Percentiles rank a stretch among this genome's conserved stretches.
Evolutionary conservation across 2,797 vertebrate genomes (phyloP).

Genomic region (Smutsia gigantea): DNA sequence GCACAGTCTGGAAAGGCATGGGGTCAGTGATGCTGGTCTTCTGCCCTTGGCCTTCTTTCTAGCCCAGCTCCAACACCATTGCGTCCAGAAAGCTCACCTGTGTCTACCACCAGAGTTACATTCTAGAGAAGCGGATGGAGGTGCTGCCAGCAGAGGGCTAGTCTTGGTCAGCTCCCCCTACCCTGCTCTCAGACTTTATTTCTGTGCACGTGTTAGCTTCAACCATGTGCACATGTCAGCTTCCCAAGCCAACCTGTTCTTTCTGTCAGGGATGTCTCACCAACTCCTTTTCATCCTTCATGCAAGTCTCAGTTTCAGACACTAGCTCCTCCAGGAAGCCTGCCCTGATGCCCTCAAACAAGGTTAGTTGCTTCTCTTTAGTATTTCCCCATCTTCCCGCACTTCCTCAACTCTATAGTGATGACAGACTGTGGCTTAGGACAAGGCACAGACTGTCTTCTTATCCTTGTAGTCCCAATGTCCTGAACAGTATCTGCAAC

Average conservation of each 20-base stretch:
- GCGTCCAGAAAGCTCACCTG: neutral
- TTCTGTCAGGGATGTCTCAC: neutral
- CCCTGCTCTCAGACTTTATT: neutral
- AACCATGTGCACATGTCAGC: neutral
- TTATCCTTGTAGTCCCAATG: too few species aligned
- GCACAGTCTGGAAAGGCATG: neutral
- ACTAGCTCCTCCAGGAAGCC: neutral
- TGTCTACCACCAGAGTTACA: neutral
- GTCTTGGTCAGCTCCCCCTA: neutral
- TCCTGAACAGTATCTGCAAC: neutral
- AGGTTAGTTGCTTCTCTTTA: neutral
- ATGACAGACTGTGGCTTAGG: neutral
- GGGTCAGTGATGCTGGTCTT: accelerated
- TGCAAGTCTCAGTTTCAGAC: neutral
- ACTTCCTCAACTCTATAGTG: neutral
- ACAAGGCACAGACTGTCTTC: neutral
- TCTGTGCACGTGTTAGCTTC: neutral
- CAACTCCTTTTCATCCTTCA: neutral
- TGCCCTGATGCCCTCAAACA: neutral
- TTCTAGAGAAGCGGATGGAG: neutral
- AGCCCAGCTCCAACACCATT: neutral
- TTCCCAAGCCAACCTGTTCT: neutral
- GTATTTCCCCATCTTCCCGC: neutral
- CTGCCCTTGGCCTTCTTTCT: neutral
- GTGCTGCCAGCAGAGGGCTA: neutral